A percentile compares a stretch with the other conserved stretches of the same genome.
Evolutionary conservation across 2,797 vertebrate species (phyloP).

Genomic region (Tinamus major): DNA sequence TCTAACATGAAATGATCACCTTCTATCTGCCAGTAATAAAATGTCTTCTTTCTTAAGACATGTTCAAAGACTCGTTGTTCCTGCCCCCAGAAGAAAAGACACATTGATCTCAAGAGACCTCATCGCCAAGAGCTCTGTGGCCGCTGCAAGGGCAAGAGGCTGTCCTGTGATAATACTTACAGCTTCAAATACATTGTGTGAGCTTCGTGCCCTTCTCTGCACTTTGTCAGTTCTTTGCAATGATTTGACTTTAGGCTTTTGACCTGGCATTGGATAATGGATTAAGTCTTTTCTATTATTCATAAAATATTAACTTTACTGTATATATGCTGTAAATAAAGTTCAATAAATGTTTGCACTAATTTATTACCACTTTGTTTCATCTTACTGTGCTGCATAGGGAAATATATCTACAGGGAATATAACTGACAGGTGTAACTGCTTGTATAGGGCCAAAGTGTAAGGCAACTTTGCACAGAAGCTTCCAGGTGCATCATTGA

Average conservation of each 20-base stretch:
- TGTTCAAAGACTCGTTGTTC: constrained; percentile 89
- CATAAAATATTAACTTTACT: constrained; percentile 40
- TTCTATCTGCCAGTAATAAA: neutral
- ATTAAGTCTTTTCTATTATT: constrained; percentile 64
- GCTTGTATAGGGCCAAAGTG: neutral
- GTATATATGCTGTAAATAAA: constrained; percentile 54
- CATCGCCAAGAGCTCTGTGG: constrained; percentile 95
- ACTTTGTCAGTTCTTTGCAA: constrained; percentile 17
- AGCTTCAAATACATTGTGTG: constrained; percentile 93
- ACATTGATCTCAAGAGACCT: constrained; percentile 90
- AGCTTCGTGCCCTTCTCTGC: constrained; percentile 45
- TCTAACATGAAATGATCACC: neutral
- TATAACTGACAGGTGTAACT: neutral
- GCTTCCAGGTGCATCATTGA: fast-evolving
- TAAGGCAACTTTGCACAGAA: no score
- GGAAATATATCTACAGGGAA: neutral
- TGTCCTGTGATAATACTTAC: constrained; percentile 93
- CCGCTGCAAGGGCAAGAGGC: constrained; percentile 90
- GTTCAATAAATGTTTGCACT: constrained; percentile 42
- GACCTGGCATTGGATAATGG: constrained; percentile 76
- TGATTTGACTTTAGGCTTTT: constrained; percentile 72
- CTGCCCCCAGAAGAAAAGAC: constrained; percentile 91
- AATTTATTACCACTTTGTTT: neutral
- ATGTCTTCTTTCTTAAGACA: constrained; percentile 74
- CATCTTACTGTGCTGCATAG: neutral